A percentile compares a stretch with the other conserved stretches of the same genome.
phyloP scores from a whole-genome alignment of 2,113 vertebrate genomes.

The Onychostruthus taczanowskii region DNA sequence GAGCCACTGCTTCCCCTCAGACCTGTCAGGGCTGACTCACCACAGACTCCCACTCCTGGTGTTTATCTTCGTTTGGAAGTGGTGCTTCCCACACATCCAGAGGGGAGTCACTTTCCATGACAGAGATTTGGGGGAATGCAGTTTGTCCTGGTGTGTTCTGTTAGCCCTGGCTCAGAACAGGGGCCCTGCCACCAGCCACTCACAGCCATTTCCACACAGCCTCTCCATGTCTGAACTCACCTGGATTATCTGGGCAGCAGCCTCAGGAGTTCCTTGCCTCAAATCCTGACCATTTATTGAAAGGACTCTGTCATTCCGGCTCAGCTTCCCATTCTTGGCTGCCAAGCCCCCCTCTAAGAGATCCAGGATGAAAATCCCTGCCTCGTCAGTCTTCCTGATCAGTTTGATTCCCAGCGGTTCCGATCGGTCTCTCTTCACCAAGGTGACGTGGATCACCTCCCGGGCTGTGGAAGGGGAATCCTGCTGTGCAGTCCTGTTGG shows the following conservation, averaged over 20 bases:
- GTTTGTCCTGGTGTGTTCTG: background rate
- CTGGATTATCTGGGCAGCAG: constrained; percentile 93
- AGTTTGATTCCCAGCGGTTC: constrained; percentile 91
- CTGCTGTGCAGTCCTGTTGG: constrained; percentile 61
- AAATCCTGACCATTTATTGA: constrained; percentile 91
- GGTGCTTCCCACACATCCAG: background rate
- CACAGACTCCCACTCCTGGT: background rate
- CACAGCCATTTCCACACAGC: background rate
- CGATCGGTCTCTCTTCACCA: constrained; percentile 81
- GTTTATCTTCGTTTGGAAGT: background rate
- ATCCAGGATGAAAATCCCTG: constrained; percentile 89
- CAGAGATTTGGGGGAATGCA: background rate
- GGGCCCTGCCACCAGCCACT: background rate
- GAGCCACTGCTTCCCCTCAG: background rate
- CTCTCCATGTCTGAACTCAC: constrained; percentile 45
- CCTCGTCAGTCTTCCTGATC: constrained; percentile 86
- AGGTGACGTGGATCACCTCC: constrained; percentile 83
- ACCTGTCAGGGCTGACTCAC: constrained; percentile 24
- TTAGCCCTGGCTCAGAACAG: background rate
- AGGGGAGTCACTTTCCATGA: constrained; percentile 11
- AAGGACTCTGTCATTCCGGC: constrained; percentile 87
- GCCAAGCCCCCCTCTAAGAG: constrained; percentile 87
- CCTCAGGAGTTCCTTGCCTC: constrained; percentile 89
- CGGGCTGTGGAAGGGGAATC: constrained; percentile 1
- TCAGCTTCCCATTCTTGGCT: constrained; percentile 87